Evolutionary conservation across 2,888 invertebrate species (phyloP), one percentile per base, ranked within the genome.

Genomic region (Prosopocoilus inquinatus): DNA sequence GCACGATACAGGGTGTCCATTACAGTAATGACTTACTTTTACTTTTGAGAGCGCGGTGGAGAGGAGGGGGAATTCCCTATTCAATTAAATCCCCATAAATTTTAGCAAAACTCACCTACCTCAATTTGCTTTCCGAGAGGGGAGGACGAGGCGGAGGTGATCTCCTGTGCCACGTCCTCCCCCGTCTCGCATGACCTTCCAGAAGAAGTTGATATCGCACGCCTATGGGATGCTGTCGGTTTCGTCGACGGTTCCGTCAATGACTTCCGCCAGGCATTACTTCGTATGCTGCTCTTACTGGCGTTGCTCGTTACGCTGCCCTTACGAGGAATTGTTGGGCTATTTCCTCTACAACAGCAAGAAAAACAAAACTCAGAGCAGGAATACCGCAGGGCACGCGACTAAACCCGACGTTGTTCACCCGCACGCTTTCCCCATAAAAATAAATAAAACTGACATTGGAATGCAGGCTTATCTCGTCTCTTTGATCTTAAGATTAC

Each of bases 141-240:
- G 82, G 76, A 82, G 81, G 77, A 82, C 81, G 70, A 80, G 79
- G 70, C 80, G 75, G 72, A 83, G 78, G 68, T 77, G 75, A 75
- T n/a, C 43, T 71, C 80, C 71, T 51, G 80, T 78, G 73, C 81
- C 78, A 67, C 83, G 80, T 73, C 84, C 82, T 70, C 83, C 82
- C 78, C 83, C 78, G 75, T 67, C 62, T 76, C 75, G 66, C 72
- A 74, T 60, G 73, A 71, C 47, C 70, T 68, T 48, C 64, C 64
- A 55, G 72, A 70, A 39, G 70, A 65, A 63, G 64, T 67, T 44
- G 72, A 62, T 78, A 79, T 79, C 79, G 80, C 78, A 77, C 75
- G 76, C 75, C 76, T 78, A 77, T 78, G 79, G 77, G 80, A 79
- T 78, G 79, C 78, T 28, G 20, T 28, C 78, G 77, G 79, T 79